Percentiles rank a stretch among this genome's conserved stretches.
Evolutionary conservation across 2,113 vertebrate genomes (phyloP).

Genomic region (Erythrocercus mccallii): DNA sequence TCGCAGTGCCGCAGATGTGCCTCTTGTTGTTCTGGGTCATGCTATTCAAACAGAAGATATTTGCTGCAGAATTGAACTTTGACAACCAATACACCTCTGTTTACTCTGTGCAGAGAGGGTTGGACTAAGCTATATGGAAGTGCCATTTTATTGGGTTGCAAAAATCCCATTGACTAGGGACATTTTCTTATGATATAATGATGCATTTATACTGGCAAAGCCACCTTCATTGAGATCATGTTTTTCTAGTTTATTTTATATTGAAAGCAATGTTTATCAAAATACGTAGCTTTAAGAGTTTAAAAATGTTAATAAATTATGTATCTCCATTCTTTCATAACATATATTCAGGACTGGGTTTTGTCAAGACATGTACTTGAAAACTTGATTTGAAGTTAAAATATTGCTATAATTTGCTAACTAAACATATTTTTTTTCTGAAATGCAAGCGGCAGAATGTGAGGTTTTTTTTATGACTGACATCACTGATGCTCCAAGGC

Average conservation of each 20-base stretch:
- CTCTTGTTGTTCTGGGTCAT: not conserved
- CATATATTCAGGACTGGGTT: not conserved
- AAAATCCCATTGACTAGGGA: not conserved
- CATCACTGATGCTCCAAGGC: not conserved
- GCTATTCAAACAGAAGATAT: not conserved
- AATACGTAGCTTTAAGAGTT: not conserved
- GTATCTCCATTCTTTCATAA: not conserved
- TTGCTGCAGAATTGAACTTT: not conserved
- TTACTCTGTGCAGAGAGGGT: not conserved
- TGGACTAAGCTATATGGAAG: not conserved
- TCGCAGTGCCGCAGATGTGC: not conserved
- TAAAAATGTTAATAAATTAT: not conserved
- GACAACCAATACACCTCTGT: not conserved
- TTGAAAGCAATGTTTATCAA: not conserved
- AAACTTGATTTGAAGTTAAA: not conserved
- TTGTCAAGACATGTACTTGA: not conserved
- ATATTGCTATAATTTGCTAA: not conserved
- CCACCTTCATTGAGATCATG: not conserved
- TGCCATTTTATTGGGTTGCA: not conserved
- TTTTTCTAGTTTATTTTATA: not conserved
- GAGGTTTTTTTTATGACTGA: not conserved
- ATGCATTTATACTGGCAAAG: not conserved
- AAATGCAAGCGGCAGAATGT: not conserved
- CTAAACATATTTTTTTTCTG: not conserved
- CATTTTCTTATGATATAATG: accelerated